Evolutionary conservation across 1,140 invertebrate species (phyloP).

Genomic region (Formica selysi): DNA sequence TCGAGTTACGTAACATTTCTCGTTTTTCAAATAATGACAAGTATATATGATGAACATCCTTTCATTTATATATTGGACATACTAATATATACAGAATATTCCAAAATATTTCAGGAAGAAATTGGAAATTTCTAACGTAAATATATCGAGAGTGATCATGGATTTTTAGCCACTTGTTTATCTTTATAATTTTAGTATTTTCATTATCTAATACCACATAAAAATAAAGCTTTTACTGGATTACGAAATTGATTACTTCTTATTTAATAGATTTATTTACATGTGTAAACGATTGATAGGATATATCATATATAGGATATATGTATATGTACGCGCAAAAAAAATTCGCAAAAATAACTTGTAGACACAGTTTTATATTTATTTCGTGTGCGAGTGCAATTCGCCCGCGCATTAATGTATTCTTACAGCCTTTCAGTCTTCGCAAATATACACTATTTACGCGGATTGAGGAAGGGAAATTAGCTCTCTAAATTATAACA

Average conservation of each 20-base stretch:
- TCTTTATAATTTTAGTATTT: background rate
- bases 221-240: background rate
- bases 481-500: slow-evolving; percentile 77
- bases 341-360: slow-evolving; percentile 44
- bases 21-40: background rate
- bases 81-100: background rate
- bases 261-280: background rate
- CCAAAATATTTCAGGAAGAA: background rate
- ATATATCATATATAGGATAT: background rate
- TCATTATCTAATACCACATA: background rate
- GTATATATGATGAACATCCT: background rate
- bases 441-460: slow-evolving; percentile 84
- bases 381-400: slow-evolving; percentile 71
- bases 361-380: slow-evolving; percentile 79
- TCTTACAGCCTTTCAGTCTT: slow-evolving; percentile 86
- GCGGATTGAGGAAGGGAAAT: slow-evolving; percentile 35
- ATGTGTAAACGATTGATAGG: background rate
- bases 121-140: background rate
- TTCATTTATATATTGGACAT: background rate
- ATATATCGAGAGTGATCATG: background rate
- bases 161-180: background rate
- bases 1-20: too few species aligned
- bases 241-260: background rate
- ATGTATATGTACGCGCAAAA: background rate
- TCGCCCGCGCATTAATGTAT: slow-evolving; percentile 78